These are phyloP conservation scores for Mythimna impura DNA, from an alignment of 2,888 invertebrate species.

Conservation along the genomic window DNA sequence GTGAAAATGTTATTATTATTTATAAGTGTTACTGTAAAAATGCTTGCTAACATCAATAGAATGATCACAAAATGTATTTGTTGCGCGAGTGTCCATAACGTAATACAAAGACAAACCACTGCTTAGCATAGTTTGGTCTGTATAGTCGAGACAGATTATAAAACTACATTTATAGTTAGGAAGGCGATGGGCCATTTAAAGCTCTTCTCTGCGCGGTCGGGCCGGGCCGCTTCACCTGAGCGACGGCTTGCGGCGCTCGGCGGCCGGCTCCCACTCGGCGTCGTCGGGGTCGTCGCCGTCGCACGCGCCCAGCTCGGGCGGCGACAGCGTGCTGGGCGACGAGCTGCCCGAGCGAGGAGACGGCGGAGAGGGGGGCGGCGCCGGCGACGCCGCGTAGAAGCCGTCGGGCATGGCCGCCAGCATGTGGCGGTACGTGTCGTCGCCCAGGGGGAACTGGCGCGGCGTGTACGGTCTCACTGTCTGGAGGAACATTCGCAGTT, in stretches of 20 bases:
- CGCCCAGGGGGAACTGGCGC: slow-evolving; percentile 93
- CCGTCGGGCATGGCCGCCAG: slow-evolving; percentile 92
- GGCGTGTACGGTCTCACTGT: slow-evolving; percentile 94
- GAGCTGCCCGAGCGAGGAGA: slow-evolving; percentile 52
- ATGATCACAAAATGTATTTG: slow-evolving; percentile 38
- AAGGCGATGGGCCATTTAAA: slow-evolving; percentile 59
- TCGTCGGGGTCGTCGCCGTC: slow-evolving; percentile 96
- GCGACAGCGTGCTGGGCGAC: slow-evolving; percentile 75
- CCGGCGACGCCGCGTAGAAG: slow-evolving; percentile 79
- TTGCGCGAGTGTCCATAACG: slow-evolving; percentile 25
- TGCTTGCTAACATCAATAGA: slow-evolving; percentile 49
- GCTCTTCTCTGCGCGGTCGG: slow-evolving; percentile 37
- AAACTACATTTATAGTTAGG: slow-evolving; percentile 53
- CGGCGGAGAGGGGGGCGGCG: slow-evolving; percentile 20
- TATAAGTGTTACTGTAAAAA: slow-evolving; percentile 39
- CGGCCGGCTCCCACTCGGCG: slow-evolving; percentile 93
- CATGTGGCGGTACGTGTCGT: slow-evolving; percentile 93
- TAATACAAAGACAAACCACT: slow-evolving; percentile 45
- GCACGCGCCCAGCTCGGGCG: slow-evolving; percentile 77
- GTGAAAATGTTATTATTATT: slow-evolving; percentile 29
- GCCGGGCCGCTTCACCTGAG: slow-evolving; percentile 72
- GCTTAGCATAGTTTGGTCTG: slow-evolving; percentile 15
- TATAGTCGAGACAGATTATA: slow-evolving; percentile 28
- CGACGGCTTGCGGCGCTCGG: slow-evolving; percentile 75
- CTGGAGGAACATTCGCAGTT: slow-evolving; percentile 79